phyloP scores from a whole-genome alignment of 2,888 invertebrate genomes.

The Eucera pruinosa region DNA sequence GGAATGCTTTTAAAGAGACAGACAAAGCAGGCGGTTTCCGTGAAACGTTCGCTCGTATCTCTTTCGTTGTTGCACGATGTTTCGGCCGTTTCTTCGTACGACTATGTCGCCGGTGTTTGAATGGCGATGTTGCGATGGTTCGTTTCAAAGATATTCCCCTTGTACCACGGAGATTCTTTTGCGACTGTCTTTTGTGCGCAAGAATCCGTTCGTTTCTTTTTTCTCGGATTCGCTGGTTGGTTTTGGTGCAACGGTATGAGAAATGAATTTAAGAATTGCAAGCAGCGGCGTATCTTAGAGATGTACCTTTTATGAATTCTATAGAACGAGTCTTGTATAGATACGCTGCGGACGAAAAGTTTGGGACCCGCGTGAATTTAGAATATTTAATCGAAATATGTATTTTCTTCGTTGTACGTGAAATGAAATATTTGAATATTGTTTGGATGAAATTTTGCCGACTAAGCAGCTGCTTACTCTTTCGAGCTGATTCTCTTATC shows the following conservation, averaged over 20 bases:
- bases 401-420: no score
- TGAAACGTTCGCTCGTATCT: slow-evolving; percentile 33
- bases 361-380: no score
- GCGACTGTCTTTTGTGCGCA: background rate
- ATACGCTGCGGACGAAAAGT: no score
- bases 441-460: no score
- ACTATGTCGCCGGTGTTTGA: slow-evolving; percentile 12
- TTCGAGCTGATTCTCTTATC: no score
- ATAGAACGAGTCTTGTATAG: background rate
- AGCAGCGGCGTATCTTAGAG: no score
- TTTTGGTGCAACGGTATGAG: background rate
- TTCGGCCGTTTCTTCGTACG: background rate
- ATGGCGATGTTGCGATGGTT: background rate
- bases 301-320: background rate
- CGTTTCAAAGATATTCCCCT: background rate
- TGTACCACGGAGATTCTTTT: background rate
- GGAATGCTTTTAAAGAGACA: slow-evolving; percentile 12
- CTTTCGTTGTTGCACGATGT: slow-evolving; percentile 10
- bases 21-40: slow-evolving; percentile 23
- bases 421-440: no score
- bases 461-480: no score
- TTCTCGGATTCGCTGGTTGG: background rate
- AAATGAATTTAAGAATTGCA: background rate
- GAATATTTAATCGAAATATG: no score
- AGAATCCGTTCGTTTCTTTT: background rate